Base-by-base conservation (phyloP, 2,113 vertebrate genomes). In the Grammomys surdaster region DNA sequence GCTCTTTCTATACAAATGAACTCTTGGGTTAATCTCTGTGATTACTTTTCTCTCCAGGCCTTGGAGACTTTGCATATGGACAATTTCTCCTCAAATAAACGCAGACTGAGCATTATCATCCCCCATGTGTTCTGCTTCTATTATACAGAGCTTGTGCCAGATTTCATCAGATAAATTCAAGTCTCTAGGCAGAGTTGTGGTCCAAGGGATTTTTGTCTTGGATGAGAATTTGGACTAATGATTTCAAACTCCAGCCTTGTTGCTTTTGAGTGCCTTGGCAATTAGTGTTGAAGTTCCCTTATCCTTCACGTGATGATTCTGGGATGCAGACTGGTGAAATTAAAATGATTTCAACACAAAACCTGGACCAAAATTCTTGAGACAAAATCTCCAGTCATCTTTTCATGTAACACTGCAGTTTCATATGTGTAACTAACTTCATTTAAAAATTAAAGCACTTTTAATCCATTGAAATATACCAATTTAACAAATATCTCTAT, bases 131-230 rank as follows among this genome's bases (percentile, higher is more conserved):
- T 36, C 65, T 76, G n/a, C 51, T 96, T 97, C 96, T 96, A 89
- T 89, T 96, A 93, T 46, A 96, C 56, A 92, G 95, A 84, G 87
- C 33, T 97, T 95, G 56, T 93, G 92, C 76, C 95, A 96, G 72
- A 97, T 97, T 98, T 97, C 95, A 76, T 96, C 89, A 95, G 84
- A 96, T 10, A 95, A 92, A 93, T 97, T 78, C 36, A 91, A 97
- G 81, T 95, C 87, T 91, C 92, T 96, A 86, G 54, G n/a, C 91
- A 95, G 92, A 91, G 22, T 54, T 75, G 33, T 63, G 67, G 78
- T 75, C 75, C 73, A 94, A 88, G 43, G 69, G 69, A 94, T 87
- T 93, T 97, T 91, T 91, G 94, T 88, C 33, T 90, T 88, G 78
- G 72, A 96, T 36, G 88, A 77, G 40, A 92, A 91, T 91, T 63